Evolutionary conservation across 2,888 invertebrate species (phyloP), one percentile per base, ranked within the genome.

Genomic region (Strigamia transsilvanica): DNA sequence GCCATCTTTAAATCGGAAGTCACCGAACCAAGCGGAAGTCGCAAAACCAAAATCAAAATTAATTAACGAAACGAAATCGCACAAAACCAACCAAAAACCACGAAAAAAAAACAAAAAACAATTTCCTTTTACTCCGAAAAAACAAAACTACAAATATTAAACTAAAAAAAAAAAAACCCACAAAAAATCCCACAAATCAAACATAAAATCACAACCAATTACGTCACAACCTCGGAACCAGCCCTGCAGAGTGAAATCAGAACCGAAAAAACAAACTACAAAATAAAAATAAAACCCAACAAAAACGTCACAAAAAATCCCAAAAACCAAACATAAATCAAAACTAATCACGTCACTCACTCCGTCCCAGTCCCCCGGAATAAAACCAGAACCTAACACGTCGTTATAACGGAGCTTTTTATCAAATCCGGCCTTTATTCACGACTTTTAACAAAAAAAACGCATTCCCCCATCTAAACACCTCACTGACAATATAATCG

Each of bases 401-500:
- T 42, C 42, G 42, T 42, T 42, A 42, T 42, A 42, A 42, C 42
- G 42, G 42, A 42, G 15, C 6, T 42, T 42, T 42, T 42, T 15
- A 12, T 13, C 13, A 10, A 2, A 42, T 2, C 6, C 42, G 42
- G 7, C 2, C 15, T 6, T 2, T 2, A 12, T 10, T 15, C 7
- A 10, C 2, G 12, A 42, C 12, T 42, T 41, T 13, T 42, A 13
- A 42, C 2, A 42, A 42, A 42, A 34, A 34, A 34, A 34, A 34
- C 41, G n/a, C 5, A 61, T 23, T 32, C 56, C 66, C 9, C 66
- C n/a, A 4, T 13, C 7, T 42, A 15, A 66, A 32, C 27, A 15
- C 15, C 0, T 34, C 15, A 83, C 80, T 82, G 83, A 84, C 82
- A 86, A 42, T 42, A 12, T 42, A 42, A 42, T 15, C 2, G 42